phyloP scores from a whole-genome alignment of 2,113 vertebrate species.

The Sceloporus tristichus region DNA sequence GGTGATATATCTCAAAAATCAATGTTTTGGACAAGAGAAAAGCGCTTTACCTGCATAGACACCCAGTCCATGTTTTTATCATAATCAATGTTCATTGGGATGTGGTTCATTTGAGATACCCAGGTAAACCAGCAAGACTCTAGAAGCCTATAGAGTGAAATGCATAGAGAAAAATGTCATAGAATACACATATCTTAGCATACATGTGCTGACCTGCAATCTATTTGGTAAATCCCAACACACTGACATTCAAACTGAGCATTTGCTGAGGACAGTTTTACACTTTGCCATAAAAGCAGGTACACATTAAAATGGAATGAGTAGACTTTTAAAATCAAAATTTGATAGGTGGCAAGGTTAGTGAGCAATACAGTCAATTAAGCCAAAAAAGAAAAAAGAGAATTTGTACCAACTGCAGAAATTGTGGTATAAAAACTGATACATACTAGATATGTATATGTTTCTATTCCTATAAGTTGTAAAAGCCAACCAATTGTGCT shows the following conservation, averaged over 20 bases:
- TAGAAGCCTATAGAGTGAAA: slow-evolving; percentile 67
- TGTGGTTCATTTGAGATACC: slow-evolving; percentile 80
- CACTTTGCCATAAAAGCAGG: neutral
- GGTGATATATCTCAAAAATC: neutral
- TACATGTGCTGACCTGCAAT: neutral
- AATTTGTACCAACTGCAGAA: neutral
- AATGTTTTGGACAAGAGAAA: neutral
- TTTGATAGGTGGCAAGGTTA: neutral
- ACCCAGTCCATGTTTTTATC: slow-evolving; percentile 83
- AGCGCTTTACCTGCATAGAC: slow-evolving; percentile 80
- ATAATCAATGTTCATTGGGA: slow-evolving; percentile 78
- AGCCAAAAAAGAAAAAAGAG: too few species aligned
- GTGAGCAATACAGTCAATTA: too few species aligned
- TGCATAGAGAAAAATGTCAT: neutral
- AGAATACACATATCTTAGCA: neutral
- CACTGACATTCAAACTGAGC: neutral
- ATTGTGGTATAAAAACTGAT: neutral
- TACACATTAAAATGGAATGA: neutral
- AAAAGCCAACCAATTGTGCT: neutral
- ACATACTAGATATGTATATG: neutral
- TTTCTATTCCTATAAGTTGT: neutral
- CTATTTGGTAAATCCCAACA: neutral
- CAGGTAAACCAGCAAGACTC: slow-evolving; percentile 81
- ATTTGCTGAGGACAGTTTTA: neutral
- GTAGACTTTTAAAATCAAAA: neutral